A percentile compares a stretch with the other conserved stretches of the same genome.
phyloP scores from a whole-genome alignment of 1,140 invertebrate genomes.

The Drosophila tristis region DNA sequence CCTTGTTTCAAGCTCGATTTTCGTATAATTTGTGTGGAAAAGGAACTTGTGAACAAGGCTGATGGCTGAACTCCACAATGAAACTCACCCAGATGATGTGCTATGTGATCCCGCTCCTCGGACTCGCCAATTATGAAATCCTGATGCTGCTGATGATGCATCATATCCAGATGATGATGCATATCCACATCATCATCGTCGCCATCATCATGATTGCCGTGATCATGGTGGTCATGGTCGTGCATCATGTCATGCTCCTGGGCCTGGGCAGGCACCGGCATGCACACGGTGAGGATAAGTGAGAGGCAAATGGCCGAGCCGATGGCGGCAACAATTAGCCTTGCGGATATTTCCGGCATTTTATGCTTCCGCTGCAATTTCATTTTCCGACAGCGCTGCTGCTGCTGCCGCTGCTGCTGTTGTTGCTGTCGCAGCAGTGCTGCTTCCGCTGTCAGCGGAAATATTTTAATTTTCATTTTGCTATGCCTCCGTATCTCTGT shows the following conservation, averaged over 20 bases:
- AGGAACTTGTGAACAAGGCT: too few relatives aligned
- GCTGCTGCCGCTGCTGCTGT: neutral
- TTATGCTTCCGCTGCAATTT: slow-evolving; percentile 78
- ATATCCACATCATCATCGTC: neutral
- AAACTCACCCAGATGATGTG: slow-evolving; percentile 77
- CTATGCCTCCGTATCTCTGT: slow-evolving; percentile 28
- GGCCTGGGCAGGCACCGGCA: slow-evolving; percentile 16
- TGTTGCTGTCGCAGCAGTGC: slow-evolving; percentile 12
- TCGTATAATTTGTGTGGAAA: too few relatives aligned
- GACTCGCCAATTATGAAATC: slow-evolving; percentile 75
- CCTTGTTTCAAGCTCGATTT: too few relatives aligned
- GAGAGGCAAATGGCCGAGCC: slow-evolving; percentile 53
- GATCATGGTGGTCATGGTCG: slow-evolving; percentile 58
- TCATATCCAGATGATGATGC: slow-evolving; percentile 57
- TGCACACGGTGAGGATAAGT: slow-evolving; percentile 13
- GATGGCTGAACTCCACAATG: too few relatives aligned
- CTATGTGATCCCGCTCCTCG: slow-evolving; percentile 78
- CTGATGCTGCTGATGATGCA: slow-evolving; percentile 59
- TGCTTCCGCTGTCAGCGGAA: slow-evolving; percentile 74
- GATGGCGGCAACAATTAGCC: slow-evolving; percentile 77
- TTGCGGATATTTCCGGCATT: slow-evolving; percentile 83
- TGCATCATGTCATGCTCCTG: slow-evolving; percentile 55
- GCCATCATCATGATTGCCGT: neutral
- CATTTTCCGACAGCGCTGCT: slow-evolving; percentile 40
- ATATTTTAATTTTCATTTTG: slow-evolving; percentile 78